These are phyloP conservation scores for Myotis davidii DNA, from an alignment of 2,113 vertebrate species.

Conservation along the genomic window DNA sequence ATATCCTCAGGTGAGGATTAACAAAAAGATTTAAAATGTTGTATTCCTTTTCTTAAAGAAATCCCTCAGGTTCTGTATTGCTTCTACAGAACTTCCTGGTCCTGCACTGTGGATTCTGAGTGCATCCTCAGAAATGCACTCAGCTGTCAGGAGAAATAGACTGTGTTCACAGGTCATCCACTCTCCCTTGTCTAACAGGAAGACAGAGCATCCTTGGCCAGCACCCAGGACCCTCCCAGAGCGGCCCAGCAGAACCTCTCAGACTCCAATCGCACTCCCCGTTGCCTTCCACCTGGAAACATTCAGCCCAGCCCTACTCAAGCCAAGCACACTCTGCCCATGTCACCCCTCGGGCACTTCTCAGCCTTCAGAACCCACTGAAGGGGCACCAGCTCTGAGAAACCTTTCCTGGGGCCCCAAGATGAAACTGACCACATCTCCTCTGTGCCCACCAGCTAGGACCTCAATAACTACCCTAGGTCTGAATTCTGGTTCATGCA, in stretches of 20 bases:
- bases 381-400: not conserved
- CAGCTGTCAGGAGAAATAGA: not conserved
- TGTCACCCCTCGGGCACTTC: no score
- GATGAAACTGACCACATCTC: not conserved
- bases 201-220: not conserved
- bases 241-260: not conserved
- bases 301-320: not conserved
- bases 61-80: not conserved
- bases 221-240: not conserved
- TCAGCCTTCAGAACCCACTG: not conserved
- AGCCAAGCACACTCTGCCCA: not conserved
- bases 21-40: not conserved
- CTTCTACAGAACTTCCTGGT: not conserved
- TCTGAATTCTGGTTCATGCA: not conserved
- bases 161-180: not conserved
- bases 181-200: not conserved
- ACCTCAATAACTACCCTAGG: not conserved
- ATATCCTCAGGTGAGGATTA: no score
- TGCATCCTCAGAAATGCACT: not conserved
- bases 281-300: not conserved
- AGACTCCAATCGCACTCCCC: not conserved
- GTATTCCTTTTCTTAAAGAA: not conserved
- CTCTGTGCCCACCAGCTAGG: not conserved
- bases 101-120: not conserved
- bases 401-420: not conserved